Evolutionary conservation across 2,113 vertebrate genomes (phyloP).

Genomic region (Myodes glareolus): DNA sequence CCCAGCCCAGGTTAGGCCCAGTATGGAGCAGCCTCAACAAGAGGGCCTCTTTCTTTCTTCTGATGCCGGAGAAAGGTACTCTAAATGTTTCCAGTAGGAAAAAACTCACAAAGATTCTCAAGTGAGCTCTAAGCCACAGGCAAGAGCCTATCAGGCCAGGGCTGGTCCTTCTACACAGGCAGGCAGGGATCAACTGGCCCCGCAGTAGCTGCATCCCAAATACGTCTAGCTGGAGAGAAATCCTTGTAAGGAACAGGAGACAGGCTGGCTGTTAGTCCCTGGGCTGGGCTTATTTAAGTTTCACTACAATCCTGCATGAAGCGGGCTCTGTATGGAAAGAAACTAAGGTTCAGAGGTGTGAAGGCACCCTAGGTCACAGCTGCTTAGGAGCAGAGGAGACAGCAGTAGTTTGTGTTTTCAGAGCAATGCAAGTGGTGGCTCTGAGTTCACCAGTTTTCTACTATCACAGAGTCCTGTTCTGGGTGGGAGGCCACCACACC

Average conservation of each 20-base stretch:
- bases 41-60: not conserved
- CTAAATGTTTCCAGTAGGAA: not conserved
- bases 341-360: not conserved
- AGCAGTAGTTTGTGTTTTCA: not conserved
- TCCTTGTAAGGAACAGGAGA: not conserved
- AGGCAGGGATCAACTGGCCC: not conserved
- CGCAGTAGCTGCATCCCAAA: not conserved
- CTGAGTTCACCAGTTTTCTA: not conserved
- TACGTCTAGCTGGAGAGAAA: not conserved
- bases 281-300: not conserved
- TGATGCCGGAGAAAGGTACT: not conserved
- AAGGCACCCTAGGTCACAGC: not conserved
- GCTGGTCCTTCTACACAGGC: fast-evolving
- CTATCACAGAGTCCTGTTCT: not conserved
- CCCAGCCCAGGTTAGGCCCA: not conserved
- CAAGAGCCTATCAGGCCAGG: not conserved
- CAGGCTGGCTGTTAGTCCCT: not conserved
- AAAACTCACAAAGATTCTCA: not conserved
- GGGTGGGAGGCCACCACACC: not conserved
- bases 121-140: not conserved
- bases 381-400: not conserved
- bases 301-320: not conserved
- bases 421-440: not conserved
- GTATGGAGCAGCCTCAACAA: not conserved
- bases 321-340: not conserved